Base-by-base conservation (phyloP, 2,888 invertebrate genomes). In the Busseola fusca region DNA sequence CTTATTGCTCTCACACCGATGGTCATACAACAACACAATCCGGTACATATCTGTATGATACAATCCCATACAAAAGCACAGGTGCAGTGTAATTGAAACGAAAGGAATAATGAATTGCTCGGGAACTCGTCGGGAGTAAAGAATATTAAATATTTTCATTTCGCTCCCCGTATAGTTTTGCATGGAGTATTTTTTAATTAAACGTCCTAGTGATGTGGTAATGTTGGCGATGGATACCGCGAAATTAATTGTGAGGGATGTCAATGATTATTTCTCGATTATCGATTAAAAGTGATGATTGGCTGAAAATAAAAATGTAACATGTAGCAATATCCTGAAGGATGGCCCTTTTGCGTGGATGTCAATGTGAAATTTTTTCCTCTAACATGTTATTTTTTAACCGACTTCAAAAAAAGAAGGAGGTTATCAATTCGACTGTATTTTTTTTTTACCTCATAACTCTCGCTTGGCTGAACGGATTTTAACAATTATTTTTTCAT, bases 121-220 rank as follows among this genome's bases (percentile, higher is more conserved):
- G 27, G 63, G 57, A 80, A 67, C 83, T 80, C 65, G 63, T 14
- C 25, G 65, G 57, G 72, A 78, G 76, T 78, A 81, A 85, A 77
- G 84, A 74, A 76, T 84, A 83, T 84, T 85, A 83, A 80, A 86
- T 86, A 85, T 85, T 84, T 84, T 85, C 84, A 82, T 78, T 82
- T 83, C 71, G 64, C 78, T 80, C 73, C 52, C 60, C 67, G 77
- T 79, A 80, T 83, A 81, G 85, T 83, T 86, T 83, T 86, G 84
- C 85, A 85, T 83, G 79, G 84, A 87, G 84, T 84, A 84, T 86
- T 89, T 89, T 89, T 91, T 90, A 89, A 90, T 91, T 89, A 91
- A 90, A 86, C 62, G 75, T 69, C 21, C 54, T 86, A 90, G 88
- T 73, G 88, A 80, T 84, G 87, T 64, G 80, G 45, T 48, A 12